These are phyloP conservation scores for Barbus barbus DNA, from an alignment of 2,113 vertebrate species.

Conservation along the genomic window DNA sequence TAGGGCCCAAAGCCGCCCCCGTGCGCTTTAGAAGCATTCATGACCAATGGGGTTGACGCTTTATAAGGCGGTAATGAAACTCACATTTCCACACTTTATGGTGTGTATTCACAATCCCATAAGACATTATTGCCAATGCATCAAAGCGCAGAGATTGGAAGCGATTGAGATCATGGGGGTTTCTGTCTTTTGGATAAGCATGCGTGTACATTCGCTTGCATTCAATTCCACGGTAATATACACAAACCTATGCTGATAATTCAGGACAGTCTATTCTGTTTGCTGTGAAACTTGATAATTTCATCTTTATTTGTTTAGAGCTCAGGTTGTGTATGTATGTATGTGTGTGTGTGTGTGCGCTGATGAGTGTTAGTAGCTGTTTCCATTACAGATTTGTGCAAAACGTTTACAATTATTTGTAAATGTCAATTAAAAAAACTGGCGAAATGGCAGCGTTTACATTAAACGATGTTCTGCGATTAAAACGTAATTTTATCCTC, in stretches of 20 bases:
- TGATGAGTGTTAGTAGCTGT: too few species aligned
- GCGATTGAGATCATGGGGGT: not conserved
- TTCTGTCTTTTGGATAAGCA: constrained; percentile 4
- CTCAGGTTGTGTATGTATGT: too few species aligned
- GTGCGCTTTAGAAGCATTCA: constrained; percentile 2
- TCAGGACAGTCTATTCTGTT: constrained; percentile 9
- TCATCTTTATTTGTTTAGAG: constrained; percentile 2
- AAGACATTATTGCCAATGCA: constrained; percentile 1
- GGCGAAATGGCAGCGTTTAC: too few species aligned
- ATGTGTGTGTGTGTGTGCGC: not conserved
- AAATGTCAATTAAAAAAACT: too few species aligned
- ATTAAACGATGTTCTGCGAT: too few species aligned
- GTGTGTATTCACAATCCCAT: not conserved
- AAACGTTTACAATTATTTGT: too few species aligned
- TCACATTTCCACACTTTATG: constrained; percentile 22
- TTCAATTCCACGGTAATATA: not conserved
- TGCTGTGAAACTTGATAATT: not conserved
- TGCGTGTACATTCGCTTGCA: not conserved
- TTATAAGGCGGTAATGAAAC: constrained; percentile 30
- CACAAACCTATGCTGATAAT: not conserved
- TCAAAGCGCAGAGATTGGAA: too few species aligned
- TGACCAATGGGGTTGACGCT: constrained; percentile 33
- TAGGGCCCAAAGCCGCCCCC: constrained; percentile 6
- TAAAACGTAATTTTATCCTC: too few species aligned
- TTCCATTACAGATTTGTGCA: too few species aligned